Evolutionary conservation across 2,797 vertebrate species (phyloP), one percentile per base, ranked within the genome.

Genomic region (Sebastes vulpes): DNA sequence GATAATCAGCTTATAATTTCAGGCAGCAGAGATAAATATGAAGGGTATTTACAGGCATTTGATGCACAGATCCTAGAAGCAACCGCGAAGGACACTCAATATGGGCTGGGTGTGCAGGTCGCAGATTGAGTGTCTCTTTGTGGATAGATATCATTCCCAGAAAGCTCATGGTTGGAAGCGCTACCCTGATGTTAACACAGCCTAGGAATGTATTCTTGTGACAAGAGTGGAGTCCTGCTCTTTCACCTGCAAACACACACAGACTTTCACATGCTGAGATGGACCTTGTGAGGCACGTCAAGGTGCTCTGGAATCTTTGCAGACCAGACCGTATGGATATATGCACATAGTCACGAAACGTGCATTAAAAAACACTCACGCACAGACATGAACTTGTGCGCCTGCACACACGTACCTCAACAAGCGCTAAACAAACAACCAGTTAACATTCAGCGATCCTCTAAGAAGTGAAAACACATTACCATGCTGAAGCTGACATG

Each of bases 401-500:
- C 70, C 80, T 72, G 77, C 71, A 68, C 84, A 83, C 87, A 88
- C 71, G 70, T 82, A 88, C 87, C 85, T 90, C 84, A 88, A 92
- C 89, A 90, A 87, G 90, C 83, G 4, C 82, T 92, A 90, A 89
- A 90, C 91, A 94, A 94, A 93, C 91, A 95, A 92, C 92, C 91
- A 92, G 88, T 90, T 90, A 92, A 86, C 93, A 94, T 91, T 69
- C 21, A 92, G 90, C 95, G 95, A 95, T 97, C 94, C 95, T 95
- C 95, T 96, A 95, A 96, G 95, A 97, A 96, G 94, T 96, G 94
- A 97, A 96, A 98, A 97, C 96, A 98, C 92, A 96, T 97, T 97
- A 97, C 97, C 96, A 97, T 97, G 94, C 93, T 95, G 92, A 95
- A 93, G 88, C 93, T 93, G 95, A 94, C 92, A 94, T 91, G 90